Percentiles rank a stretch among this genome's conserved stretches.
phyloP scores from a whole-genome alignment of 2,888 invertebrate genomes.

The Cremastinae sp. region DNA sequence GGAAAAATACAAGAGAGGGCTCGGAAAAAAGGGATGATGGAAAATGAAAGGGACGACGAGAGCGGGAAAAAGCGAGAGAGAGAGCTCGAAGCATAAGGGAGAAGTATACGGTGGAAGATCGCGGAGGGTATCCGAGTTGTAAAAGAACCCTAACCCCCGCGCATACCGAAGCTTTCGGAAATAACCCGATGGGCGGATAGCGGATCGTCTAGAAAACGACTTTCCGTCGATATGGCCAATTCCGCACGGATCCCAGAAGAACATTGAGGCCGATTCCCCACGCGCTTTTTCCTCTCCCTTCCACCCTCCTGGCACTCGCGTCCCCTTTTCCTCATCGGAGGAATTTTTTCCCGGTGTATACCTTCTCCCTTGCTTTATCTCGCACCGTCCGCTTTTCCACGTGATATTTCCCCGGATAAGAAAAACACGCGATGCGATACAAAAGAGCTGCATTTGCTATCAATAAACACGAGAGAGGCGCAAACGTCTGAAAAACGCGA shows the following conservation, averaged over 20 bases:
- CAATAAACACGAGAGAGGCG: conserved; percentile 60
- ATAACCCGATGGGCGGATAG: conserved; percentile 58
- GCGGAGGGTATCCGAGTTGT: conserved; percentile 33
- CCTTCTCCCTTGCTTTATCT: conserved; percentile 23
- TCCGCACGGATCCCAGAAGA: conserved; percentile 53
- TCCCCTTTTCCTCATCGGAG: conserved; percentile 19
- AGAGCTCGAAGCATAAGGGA: too few species aligned
- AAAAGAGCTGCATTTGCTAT: conserved; percentile 61
- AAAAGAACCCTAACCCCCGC: conserved; percentile 31
- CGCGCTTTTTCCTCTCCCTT: conserved; percentile 40
- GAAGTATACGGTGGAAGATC: too few species aligned
- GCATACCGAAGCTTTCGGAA: conserved; percentile 58
- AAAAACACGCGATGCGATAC: conserved; percentile 57
- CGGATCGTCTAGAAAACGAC: conserved; percentile 65
- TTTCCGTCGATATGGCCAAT: conserved; percentile 65
- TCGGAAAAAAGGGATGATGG: conserved; percentile 34
- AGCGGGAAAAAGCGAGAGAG: conserved; percentile 20
- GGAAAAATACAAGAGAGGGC: conserved; percentile 21
- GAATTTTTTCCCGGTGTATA: conserved; percentile 26
- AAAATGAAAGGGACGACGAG: conserved; percentile 34
- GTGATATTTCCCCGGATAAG: conserved; percentile 27
- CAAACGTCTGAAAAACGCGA: conserved; percentile 60
- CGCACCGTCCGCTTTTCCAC: conserved; percentile 32
- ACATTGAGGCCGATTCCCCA: conserved; percentile 53
- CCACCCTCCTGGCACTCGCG: conserved; percentile 23